Conservation (phyloP, 2,113 vertebrate species). For the Psittacula cyanocephala region DNA sequence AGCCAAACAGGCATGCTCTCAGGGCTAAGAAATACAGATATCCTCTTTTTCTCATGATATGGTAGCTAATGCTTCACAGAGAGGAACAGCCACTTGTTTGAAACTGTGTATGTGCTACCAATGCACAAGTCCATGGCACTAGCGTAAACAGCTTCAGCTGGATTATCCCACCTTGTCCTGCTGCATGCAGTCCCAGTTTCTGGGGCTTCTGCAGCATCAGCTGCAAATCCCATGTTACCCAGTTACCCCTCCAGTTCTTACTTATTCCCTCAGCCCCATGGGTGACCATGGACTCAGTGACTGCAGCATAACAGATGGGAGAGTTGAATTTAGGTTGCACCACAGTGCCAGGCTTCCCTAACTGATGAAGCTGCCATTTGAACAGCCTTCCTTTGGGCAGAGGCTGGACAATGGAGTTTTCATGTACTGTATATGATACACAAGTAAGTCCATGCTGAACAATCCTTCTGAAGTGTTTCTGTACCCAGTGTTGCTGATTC, state of each 20-base stretch:
- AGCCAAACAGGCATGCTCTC: background rate
- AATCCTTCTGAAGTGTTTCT: background rate
- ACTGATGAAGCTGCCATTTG: background rate
- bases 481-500: fast-evolving
- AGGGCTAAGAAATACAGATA: background rate
- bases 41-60: background rate
- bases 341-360: fast-evolving
- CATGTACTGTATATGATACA: fast-evolving
- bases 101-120: background rate
- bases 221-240: background rate
- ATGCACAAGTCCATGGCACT: fast-evolving
- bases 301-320: fast-evolving
- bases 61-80: background rate
- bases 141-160: background rate
- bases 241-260: background rate
- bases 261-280: background rate
- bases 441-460: fast-evolving
- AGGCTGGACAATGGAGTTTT: background rate
- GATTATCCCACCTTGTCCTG: background rate
- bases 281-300: background rate
- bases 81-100: background rate
- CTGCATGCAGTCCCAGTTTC: fast-evolving
- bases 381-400: background rate
- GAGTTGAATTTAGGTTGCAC: background rate
- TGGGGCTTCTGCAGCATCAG: background rate